Evolutionary conservation across 2,797 vertebrate species (phyloP).

Genomic region (Phataginus tetradactyla): DNA sequence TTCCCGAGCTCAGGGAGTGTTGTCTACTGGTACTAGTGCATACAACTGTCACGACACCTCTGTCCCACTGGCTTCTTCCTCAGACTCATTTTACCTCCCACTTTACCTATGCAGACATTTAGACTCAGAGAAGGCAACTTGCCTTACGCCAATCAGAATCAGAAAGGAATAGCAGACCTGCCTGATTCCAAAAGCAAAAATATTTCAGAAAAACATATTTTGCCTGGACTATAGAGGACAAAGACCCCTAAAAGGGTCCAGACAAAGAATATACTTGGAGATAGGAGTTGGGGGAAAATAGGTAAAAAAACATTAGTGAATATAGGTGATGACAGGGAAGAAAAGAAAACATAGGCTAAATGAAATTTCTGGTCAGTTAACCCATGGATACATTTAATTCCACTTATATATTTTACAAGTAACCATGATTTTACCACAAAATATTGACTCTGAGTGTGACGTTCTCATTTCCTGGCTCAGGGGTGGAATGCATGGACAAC

Average conservation of each 20-base stretch:
- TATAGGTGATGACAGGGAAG: not conserved
- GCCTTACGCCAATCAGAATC: not conserved
- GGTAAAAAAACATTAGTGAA: not conserved
- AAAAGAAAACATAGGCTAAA: not conserved
- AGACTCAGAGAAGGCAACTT: not conserved
- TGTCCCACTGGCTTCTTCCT: not conserved
- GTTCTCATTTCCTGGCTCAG: constrained; percentile 31
- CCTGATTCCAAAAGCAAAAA: not conserved
- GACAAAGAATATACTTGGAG: not conserved
- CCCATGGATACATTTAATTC: not conserved
- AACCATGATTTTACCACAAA: constrained; percentile 36
- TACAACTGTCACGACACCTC: not conserved
- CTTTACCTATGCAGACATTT: not conserved
- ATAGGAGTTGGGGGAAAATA: not conserved
- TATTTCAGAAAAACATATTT: not conserved
- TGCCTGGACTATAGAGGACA: not conserved
- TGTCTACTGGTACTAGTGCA: not conserved
- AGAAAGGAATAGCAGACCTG: not conserved
- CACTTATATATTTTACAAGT: constrained; percentile 12
- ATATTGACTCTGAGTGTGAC: not conserved
- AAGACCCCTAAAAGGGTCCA: not conserved
- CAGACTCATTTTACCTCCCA: not conserved
- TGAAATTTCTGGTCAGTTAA: constrained; percentile 33
- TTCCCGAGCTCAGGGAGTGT: no score
- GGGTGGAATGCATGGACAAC: not conserved